Conservation (phyloP, 2,888 invertebrate species). For the Trimorus sp. region DNA sequence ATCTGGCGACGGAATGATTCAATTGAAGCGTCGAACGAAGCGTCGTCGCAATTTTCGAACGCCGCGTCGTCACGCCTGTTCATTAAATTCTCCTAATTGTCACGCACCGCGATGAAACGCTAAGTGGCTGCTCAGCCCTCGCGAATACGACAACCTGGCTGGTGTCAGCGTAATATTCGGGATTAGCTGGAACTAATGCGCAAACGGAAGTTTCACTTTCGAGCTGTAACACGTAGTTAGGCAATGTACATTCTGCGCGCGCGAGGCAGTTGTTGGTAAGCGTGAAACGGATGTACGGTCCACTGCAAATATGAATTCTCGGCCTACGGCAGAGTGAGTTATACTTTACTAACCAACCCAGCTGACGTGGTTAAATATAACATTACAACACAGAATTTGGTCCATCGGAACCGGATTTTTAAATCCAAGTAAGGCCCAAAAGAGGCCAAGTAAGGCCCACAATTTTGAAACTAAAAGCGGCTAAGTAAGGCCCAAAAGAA, state of each 20-base stretch:
- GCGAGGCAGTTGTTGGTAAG: constrained; percentile 75
- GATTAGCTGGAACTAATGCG: constrained; percentile 78
- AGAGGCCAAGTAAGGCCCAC: no score
- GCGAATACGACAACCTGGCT: constrained; percentile 59
- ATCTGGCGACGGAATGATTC: constrained; percentile 19
- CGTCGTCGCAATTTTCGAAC: constrained; percentile 23
- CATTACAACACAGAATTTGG: no score
- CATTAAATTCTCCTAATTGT: constrained; percentile 63
- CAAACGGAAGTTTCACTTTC: constrained; percentile 80
- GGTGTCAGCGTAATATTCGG: constrained; percentile 75
- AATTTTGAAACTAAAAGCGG: no score
- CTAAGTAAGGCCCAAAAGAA: no score
- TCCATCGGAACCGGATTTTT: no score
- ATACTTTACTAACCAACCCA: no score
- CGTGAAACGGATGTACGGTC: no score
- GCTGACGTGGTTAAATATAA: no score
- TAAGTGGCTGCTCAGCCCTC: constrained; percentile 53
- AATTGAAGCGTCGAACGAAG: constrained; percentile 30
- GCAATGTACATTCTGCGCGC: constrained; percentile 61
- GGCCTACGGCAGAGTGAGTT: no score
- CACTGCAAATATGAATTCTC: no score
- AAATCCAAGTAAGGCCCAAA: no score
- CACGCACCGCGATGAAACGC: constrained; percentile 60
- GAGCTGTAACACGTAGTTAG: constrained; percentile 73
- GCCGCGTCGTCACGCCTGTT: constrained; percentile 36